Evolutionary conservation across 2,113 vertebrate species (phyloP).

Genomic region (Albula goreensis): DNA sequence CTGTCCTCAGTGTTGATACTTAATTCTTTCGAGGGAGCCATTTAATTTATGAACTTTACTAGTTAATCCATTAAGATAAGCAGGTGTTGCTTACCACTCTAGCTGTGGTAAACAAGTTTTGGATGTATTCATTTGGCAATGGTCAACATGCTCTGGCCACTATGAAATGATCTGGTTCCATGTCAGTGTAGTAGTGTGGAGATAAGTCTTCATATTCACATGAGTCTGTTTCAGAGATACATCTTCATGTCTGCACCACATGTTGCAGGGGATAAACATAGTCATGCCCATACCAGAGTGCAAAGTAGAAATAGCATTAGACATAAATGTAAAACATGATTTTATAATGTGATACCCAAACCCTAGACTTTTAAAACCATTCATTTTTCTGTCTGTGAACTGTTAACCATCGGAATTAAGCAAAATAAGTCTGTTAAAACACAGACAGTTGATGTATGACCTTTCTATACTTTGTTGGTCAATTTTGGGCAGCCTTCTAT

Average conservation of each 20-base stretch:
- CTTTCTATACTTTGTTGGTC: neutral
- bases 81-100: neutral
- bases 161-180: neutral
- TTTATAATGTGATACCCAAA: too few species aligned
- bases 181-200: neutral
- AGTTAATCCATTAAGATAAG: neutral
- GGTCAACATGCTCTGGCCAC: neutral
- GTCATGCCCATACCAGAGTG: neutral
- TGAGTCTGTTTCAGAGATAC: too few species aligned
- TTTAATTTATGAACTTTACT: neutral
- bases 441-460: too few species aligned
- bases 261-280: neutral
- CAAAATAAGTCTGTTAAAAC: neutral
- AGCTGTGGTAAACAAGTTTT: neutral
- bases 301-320: too few species aligned
- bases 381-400: too few species aligned
- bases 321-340: too few species aligned
- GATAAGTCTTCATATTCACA: neutral
- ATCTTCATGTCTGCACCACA: too few species aligned
- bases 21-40: neutral
- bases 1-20: neutral
- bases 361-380: too few species aligned
- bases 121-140: neutral
- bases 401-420: too few species aligned
- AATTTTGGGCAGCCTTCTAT: neutral